Conservation (phyloP, 2,113 vertebrate species). For the Daubentonia madagascariensis region DNA sequence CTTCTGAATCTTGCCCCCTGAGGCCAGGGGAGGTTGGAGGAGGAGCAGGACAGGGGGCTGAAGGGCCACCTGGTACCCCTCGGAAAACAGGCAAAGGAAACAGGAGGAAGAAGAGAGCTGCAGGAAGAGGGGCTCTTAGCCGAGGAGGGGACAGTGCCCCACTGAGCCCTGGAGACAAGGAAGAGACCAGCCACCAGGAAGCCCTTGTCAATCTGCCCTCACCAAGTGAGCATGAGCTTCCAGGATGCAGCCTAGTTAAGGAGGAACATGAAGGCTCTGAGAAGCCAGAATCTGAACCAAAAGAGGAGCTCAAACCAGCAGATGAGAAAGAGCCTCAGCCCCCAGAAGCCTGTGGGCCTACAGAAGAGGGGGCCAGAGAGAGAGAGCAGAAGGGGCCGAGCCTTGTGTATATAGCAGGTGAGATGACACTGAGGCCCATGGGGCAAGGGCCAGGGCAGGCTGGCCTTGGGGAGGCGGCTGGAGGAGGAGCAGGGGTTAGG, state of each 20-base stretch:
- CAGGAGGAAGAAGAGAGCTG: slow-evolving; percentile 74
- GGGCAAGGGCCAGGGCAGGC: neutral
- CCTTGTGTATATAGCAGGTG: slow-evolving; percentile 38
- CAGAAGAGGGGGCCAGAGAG: slow-evolving; percentile 13
- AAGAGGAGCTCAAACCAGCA: slow-evolving; percentile 25
- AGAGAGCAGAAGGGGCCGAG: neutral
- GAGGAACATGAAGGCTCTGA: neutral
- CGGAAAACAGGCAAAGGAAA: slow-evolving; percentile 74
- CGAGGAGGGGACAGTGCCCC: slow-evolving; percentile 55
- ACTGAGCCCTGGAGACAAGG: slow-evolving; percentile 47
- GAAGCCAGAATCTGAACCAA: slow-evolving; percentile 20
- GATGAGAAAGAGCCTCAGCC: neutral
- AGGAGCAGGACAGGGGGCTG: slow-evolving; percentile 49
- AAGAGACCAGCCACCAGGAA: slow-evolving; percentile 47
- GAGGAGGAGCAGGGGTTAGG: neutral
- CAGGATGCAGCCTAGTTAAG: neutral
- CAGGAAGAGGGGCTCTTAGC: slow-evolving; percentile 49
- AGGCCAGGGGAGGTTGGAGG: slow-evolving; percentile 36
- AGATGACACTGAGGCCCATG: neutral
- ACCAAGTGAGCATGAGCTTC: neutral
- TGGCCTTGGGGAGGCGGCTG: neutral
- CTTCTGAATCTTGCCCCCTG: slow-evolving; percentile 27
- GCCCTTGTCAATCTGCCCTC: neutral
- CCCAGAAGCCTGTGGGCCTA: neutral
- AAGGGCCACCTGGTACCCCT: slow-evolving; percentile 65